phyloP scores from a whole-genome alignment of 2,888 invertebrate species.

The Steinernema scapterisci region DNA sequence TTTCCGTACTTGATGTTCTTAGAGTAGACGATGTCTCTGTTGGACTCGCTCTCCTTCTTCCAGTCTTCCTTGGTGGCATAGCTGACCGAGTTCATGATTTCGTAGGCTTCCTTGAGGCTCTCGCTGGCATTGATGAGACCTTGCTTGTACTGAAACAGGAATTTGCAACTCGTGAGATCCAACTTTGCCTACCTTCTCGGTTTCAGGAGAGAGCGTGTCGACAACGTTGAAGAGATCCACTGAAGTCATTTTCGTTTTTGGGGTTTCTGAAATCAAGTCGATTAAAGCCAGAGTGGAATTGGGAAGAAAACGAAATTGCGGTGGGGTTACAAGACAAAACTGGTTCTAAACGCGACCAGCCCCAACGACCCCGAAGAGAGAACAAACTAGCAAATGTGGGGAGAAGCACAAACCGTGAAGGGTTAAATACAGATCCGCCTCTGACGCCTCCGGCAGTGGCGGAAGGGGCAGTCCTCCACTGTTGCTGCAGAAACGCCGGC shows the following conservation, averaged over 20 bases:
- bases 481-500: neutral
- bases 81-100: conserved; percentile 29
- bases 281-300: neutral
- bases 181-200: conserved; percentile 6
- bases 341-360: neutral
- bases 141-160: neutral
- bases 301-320: neutral
- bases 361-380: neutral
- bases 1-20: conserved; percentile 38
- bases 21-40: conserved; percentile 35
- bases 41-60: conserved; percentile 41
- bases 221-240: conserved; percentile 7
- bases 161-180: too few species aligned
- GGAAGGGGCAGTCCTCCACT: conserved; percentile 9
- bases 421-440: conserved; percentile 21
- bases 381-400: neutral
- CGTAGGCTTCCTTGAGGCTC: conserved; percentile 36
- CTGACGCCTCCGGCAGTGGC: neutral
- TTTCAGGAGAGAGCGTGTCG: conserved; percentile 5
- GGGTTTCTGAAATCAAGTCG: neutral
- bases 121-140: conserved; percentile 29
- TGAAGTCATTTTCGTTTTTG: conserved; percentile 12
- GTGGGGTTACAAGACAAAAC: neutral
- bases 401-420: neutral
- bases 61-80: conserved; percentile 37